A percentile compares a stretch with the other conserved stretches of the same genome.
Evolutionary conservation across 2,888 invertebrate genomes (phyloP).

Genomic region (Thymelicus sylvestris): DNA sequence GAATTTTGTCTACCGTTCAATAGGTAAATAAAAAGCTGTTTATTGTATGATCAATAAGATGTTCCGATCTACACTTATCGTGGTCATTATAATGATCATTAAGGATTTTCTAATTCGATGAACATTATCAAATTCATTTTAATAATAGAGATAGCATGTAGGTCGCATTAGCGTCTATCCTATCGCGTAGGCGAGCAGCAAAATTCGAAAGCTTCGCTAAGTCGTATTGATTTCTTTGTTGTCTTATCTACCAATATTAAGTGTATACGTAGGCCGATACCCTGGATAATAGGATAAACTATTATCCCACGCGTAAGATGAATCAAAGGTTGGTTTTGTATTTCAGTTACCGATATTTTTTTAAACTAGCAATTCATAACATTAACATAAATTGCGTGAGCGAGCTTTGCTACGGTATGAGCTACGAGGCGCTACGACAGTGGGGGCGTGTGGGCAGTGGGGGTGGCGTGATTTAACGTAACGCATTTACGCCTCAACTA

Average conservation of each 20-base stretch:
- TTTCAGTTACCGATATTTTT: background rate
- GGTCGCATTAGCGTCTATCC: background rate
- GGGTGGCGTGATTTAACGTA: background rate
- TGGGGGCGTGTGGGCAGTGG: background rate
- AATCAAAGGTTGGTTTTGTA: background rate
- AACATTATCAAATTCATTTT: background rate
- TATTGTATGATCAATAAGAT: constrained; percentile 2
- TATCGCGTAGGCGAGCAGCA: background rate
- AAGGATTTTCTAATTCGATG: background rate
- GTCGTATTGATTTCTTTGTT: constrained; percentile 44
- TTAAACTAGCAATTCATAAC: no score
- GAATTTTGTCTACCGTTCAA: constrained; percentile 30
- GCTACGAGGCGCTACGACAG: background rate
- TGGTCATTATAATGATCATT: background rate
- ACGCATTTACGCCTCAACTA: constrained; percentile 30
- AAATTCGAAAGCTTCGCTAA: constrained; percentile 34
- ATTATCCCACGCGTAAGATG: background rate
- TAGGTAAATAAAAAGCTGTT: constrained; percentile 18
- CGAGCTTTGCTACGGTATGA: background rate
- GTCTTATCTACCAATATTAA: constrained; percentile 23
- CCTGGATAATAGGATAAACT: background rate
- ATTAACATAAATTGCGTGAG: no score
- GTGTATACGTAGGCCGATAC: background rate
- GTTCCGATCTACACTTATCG: no score
- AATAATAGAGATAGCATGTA: background rate